These are phyloP conservation scores for Crypturellus undulatus DNA, from an alignment of 2,113 vertebrate genomes.

Conservation along the genomic window DNA sequence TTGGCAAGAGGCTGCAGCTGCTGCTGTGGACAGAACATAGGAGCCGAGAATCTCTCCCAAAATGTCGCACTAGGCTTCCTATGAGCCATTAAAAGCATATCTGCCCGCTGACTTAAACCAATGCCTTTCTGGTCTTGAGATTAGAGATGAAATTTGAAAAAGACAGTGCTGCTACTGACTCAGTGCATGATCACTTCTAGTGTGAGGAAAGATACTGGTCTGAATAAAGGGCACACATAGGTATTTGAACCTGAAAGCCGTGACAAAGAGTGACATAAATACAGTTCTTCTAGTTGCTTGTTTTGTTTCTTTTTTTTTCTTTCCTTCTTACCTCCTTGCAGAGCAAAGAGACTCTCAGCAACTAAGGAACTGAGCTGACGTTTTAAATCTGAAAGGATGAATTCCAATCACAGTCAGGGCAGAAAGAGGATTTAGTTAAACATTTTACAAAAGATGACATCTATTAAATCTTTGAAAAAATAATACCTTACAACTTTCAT, in stretches of 20 bases:
- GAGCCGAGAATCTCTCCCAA: background rate
- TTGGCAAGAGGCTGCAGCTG: background rate
- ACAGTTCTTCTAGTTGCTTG: background rate
- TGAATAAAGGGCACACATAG: background rate
- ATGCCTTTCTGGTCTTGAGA: background rate
- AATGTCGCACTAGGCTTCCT: background rate
- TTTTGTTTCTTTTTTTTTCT: background rate
- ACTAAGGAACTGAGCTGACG: background rate
- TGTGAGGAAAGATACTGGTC: background rate
- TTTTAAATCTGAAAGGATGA: background rate
- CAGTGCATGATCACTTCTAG: rapidly evolving
- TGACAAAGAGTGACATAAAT: background rate
- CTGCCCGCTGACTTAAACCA: background rate
- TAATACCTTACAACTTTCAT: background rate
- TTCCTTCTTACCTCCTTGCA: background rate
- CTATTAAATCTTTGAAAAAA: background rate
- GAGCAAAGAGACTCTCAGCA: background rate
- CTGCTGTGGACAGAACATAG: background rate
- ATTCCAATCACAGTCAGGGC: background rate
- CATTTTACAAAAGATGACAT: background rate
- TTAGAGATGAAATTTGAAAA: background rate
- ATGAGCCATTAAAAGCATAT: background rate
- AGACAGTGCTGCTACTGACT: background rate
- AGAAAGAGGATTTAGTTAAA: background rate
- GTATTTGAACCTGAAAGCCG: background rate